phyloP scores from a whole-genome alignment of 2,797 vertebrate genomes.

The Buceros bicornis region DNA sequence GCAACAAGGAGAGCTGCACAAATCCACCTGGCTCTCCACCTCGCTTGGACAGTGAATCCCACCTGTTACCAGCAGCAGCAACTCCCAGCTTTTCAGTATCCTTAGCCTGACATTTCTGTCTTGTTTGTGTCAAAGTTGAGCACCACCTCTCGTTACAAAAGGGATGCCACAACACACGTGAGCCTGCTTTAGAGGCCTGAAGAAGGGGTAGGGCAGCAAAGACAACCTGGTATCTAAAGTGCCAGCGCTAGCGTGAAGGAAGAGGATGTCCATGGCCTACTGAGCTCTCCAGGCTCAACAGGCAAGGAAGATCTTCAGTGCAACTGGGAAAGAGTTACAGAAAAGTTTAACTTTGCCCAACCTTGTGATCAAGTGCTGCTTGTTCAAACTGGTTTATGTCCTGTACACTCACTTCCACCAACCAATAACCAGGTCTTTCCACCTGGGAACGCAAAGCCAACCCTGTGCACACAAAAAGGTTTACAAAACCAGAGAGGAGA shows the following conservation, averaged over 20 bases:
- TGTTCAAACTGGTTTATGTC: background rate
- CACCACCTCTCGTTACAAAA: background rate
- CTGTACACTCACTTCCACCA: background rate
- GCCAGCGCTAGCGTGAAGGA: background rate
- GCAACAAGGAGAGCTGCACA: background rate
- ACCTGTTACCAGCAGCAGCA: background rate
- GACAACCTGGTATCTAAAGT: background rate
- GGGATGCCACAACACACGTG: rapidly evolving
- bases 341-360: background rate
- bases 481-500: background rate
- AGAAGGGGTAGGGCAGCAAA: background rate
- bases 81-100: background rate
- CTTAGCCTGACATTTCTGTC: background rate
- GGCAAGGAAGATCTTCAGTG: background rate
- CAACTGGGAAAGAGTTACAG: background rate
- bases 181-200: background rate
- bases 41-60: background rate
- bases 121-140: background rate
- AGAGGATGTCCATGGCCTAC: background rate
- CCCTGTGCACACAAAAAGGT: background rate
- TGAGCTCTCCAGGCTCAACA: background rate
- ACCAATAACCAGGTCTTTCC: background rate
- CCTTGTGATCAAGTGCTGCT: background rate
- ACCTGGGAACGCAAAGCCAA: background rate
- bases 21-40: background rate